A percentile compares a stretch with the other conserved stretches of the same genome.
Conservation (phyloP, 2,888 invertebrate species). For the Cheilosia scutellata region DNA sequence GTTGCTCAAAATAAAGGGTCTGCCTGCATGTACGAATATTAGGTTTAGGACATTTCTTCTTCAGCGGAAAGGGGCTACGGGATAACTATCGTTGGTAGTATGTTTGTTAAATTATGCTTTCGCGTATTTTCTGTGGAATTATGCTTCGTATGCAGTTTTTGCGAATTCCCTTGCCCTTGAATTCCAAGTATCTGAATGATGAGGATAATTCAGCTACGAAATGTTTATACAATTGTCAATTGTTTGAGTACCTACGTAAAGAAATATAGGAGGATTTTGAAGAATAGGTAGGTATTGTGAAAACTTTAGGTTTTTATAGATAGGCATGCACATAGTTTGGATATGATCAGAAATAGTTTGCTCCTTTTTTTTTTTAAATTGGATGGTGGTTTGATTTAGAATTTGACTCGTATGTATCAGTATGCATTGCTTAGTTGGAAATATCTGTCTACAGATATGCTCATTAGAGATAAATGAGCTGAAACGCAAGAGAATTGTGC, state of each 20-base stretch:
- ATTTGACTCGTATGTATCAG: neutral
- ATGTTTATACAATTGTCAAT: slow-evolving; percentile 26
- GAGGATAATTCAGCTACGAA: slow-evolving; percentile 25
- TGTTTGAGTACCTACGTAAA: slow-evolving; percentile 5
- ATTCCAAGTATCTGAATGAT: slow-evolving; percentile 48
- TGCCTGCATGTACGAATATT: neutral
- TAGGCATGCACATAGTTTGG: neutral
- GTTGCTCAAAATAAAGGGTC: neutral
- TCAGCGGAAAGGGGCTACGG: slow-evolving; percentile 10
- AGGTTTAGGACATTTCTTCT: neutral
- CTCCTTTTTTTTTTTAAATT: neutral
- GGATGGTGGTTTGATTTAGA: neutral
- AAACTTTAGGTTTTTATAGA: neutral
- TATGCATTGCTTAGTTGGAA: no score
- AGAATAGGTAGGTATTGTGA: slow-evolving; percentile 19
- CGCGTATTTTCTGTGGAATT: slow-evolving; percentile 46
- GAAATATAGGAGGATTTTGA: slow-evolving; percentile 1
- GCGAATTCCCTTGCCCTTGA: slow-evolving; percentile 50
- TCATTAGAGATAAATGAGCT: no score
- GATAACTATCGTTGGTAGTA: slow-evolving; percentile 7
- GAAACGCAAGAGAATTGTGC: no score
- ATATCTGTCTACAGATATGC: no score
- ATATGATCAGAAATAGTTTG: neutral
- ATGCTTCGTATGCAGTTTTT: slow-evolving; percentile 60
- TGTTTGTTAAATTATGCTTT: slow-evolving; percentile 36